phyloP scores from a whole-genome alignment of 2,113 vertebrate genomes.

The Trichomycterus rosablanca region DNA sequence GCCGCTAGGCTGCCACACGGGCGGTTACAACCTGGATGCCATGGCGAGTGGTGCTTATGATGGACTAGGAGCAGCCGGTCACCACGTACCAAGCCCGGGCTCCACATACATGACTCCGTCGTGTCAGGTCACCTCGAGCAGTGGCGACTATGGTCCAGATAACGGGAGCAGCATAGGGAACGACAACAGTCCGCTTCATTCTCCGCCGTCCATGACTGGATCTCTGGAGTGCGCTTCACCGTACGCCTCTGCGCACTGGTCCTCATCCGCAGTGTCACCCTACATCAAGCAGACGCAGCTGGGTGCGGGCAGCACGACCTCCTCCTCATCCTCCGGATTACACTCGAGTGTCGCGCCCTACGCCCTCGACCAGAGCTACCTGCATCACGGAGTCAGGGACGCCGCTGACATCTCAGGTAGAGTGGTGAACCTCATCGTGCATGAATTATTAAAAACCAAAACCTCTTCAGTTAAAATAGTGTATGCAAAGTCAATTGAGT shows the following conservation, averaged over 20 bases:
- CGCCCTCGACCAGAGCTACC: conserved; percentile 85
- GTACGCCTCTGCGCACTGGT: conserved; percentile 83
- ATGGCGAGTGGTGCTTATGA: conserved; percentile 81
- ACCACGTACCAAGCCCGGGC: conserved; percentile 80
- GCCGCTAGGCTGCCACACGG: conserved; percentile 78
- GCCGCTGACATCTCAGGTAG: conserved; percentile 84
- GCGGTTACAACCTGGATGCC: conserved; percentile 83
- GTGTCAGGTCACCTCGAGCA: conserved; percentile 74
- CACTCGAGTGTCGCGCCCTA: conserved; percentile 81
- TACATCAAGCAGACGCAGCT: conserved; percentile 89
- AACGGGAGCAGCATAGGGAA: conserved; percentile 72
- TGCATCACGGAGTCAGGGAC: conserved; percentile 84
- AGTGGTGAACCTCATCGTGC: too few species aligned
- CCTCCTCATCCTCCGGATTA: conserved; percentile 71
- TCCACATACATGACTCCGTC: conserved; percentile 83
- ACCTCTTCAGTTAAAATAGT: too few species aligned
- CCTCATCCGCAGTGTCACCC: conserved; percentile 77
- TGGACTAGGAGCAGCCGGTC: conserved; percentile 68
- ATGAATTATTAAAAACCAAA: too few species aligned
- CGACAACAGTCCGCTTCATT: conserved; percentile 85
- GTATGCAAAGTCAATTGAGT: too few species aligned
- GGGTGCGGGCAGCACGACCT: conserved; percentile 68
- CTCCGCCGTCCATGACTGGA: conserved; percentile 78
- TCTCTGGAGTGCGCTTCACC: conserved; percentile 85
- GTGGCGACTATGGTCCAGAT: conserved; percentile 79